Percentiles rank a stretch among this genome's conserved stretches.
Evolutionary conservation across 2,113 vertebrate genomes (phyloP).

Genomic region (Cyprinus carpio): DNA sequence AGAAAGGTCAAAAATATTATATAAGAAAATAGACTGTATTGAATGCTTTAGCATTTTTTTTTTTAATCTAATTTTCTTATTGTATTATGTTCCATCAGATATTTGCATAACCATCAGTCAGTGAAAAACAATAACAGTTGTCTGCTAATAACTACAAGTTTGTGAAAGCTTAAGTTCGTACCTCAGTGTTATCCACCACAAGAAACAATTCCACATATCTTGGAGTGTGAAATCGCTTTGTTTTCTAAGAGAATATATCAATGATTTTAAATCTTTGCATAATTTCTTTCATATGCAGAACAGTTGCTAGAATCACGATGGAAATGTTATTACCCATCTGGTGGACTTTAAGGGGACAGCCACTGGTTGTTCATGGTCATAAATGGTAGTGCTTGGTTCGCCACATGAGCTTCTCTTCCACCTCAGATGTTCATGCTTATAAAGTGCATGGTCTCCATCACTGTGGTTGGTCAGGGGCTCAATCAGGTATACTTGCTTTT

Average conservation of each 20-base stretch:
- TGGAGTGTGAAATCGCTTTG: constrained; percentile 50
- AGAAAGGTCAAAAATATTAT: background rate
- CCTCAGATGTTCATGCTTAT: constrained; percentile 73
- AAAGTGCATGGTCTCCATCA: constrained; percentile 77
- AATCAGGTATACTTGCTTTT: constrained; percentile 78
- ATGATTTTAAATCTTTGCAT: background rate
- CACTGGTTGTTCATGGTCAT: constrained; percentile 61
- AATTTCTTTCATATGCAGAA: background rate
- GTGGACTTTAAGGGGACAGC: constrained; percentile 73
- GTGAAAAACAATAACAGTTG: background rate
- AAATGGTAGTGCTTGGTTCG: constrained; percentile 42
- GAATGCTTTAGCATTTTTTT: background rate
- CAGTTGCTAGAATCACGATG: background rate
- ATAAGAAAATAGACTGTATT: no score
- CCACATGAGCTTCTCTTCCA: constrained; percentile 55
- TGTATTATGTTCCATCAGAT: background rate
- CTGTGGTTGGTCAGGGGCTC: constrained; percentile 76
- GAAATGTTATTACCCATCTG: constrained; percentile 72
- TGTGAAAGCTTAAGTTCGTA: constrained; percentile 55
- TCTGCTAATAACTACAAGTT: background rate
- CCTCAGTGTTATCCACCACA: constrained; percentile 84
- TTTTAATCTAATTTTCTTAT: no score
- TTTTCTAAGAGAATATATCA: constrained; percentile 70
- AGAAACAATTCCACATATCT: constrained; percentile 85
- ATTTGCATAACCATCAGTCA: background rate